Percentiles rank a stretch among this genome's conserved stretches.
Evolutionary conservation across 2,113 vertebrate species (phyloP).

Genomic region (Thamnophis sirtalis): DNA sequence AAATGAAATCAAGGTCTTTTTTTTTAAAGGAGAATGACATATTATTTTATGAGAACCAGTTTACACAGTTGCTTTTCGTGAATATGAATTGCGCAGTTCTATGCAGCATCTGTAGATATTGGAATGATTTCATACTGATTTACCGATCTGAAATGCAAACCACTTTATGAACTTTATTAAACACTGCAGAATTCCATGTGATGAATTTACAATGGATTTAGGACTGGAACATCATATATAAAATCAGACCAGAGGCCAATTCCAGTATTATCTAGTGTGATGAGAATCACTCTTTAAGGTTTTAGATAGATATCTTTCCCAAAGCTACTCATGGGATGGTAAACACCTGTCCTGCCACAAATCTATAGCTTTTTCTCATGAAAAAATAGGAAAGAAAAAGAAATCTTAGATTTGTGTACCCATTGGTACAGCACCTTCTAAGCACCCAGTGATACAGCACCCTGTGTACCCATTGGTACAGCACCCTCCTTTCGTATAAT

Average conservation of each 20-base stretch:
- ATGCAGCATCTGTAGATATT: not conserved
- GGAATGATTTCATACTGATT: not conserved
- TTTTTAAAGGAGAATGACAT: not conserved
- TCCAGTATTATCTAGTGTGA: not conserved
- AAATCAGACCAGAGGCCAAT: not conserved
- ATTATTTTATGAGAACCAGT: not conserved
- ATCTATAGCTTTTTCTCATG: not conserved
- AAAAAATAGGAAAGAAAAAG: not conserved
- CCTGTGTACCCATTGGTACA: not conserved
- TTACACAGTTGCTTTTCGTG: not conserved
- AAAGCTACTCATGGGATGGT: not conserved
- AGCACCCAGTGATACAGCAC: not conserved
- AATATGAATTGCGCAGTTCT: not conserved
- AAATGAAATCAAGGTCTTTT: constrained; percentile 17
- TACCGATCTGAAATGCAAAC: not conserved
- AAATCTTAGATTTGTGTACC: not conserved
- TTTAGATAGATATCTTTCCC: not conserved
- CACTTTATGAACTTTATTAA: not conserved
- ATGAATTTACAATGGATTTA: no score
- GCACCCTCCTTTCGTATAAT: not conserved
- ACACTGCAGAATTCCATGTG: not conserved
- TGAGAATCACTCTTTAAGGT: not conserved
- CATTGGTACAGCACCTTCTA: not conserved
- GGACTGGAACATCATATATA: not conserved
- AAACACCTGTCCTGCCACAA: not conserved